Evolutionary conservation across 1,140 invertebrate genomes (phyloP), one percentile per base, ranked within the genome.

Genomic region (Solenopsis invicta): DNA sequence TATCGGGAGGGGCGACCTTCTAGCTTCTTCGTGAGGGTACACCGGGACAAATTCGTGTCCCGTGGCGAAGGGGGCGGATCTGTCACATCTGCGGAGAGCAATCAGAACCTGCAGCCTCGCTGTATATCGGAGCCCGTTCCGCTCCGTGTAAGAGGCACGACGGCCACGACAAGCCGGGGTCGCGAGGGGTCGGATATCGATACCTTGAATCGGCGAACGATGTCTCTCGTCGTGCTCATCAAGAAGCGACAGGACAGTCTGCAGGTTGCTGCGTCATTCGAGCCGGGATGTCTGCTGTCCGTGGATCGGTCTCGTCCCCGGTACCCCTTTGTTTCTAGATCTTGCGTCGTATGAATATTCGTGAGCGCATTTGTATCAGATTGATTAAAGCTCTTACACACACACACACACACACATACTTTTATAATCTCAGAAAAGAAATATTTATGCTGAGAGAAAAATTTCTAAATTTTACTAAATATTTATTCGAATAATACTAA

Each of bases 211-310:
- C 92, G 90, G 92, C 89, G 86, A 85, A 90, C 90, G 90, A 92
- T 91, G 92, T 92, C 91, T 92, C 92, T 92, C 91, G 90, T 93
- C 92, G 87, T 91, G 91, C 89, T 93, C 91, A 91, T 92, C 89
- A 93, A 90, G 87, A 76, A 91, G 80, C 92, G 87, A 92, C 91
- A 88, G 90, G 80, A 85, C 76, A 56, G 72, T 74, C 61, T 52
- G 76, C 69, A 50, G 66, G 81, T 37, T 90, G 91, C 91, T 90
- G 85, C 74, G 90, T 91, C 89, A 92, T 92, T 34, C 84, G 74
- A 56, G 62, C 62, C 67, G 76, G 87, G 82, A 87, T 85, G 59
- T 76, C 76, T 56, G 77, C 62, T 61, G 50, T 41, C 45, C 54
- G 48, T 74, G 13, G 12, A 24, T 74, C 56, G 48, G 50, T 16